These are phyloP conservation scores for Epirrhoe alternata DNA, from an alignment of 2,888 invertebrate species.

Conservation along the genomic window DNA sequence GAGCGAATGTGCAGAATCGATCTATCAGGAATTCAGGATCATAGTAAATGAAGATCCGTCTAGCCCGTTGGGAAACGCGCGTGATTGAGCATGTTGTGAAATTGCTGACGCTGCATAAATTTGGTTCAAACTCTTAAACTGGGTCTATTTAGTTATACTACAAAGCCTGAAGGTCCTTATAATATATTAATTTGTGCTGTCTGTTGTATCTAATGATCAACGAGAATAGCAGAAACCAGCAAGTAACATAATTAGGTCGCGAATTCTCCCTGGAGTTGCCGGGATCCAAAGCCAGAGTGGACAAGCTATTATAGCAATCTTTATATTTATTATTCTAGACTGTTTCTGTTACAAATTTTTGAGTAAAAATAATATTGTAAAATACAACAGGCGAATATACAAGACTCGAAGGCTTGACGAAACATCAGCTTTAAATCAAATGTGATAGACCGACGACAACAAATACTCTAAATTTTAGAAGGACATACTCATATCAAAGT, in stretches of 20 bases:
- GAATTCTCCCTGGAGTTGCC: conserved; percentile 47
- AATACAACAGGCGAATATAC: background rate
- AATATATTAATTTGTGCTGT: background rate
- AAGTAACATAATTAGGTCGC: conserved; percentile 59
- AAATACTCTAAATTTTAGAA: no score
- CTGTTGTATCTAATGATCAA: conserved; percentile 22
- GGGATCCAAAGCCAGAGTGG: conserved; percentile 22
- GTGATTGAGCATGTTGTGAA: background rate
- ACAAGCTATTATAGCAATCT: conserved; percentile 10
- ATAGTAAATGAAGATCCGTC: background rate
- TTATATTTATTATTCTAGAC: conserved; percentile 7
- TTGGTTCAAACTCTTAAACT: background rate
- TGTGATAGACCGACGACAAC: no score
- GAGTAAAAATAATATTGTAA: background rate
- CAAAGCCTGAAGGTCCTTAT: background rate
- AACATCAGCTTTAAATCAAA: no score
- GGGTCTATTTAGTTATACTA: background rate
- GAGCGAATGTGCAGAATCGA: background rate
- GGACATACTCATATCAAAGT: no score
- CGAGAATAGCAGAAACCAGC: conserved; percentile 12
- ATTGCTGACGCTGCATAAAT: background rate
- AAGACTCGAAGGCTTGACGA: no score
- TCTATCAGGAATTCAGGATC: background rate
- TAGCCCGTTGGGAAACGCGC: background rate
- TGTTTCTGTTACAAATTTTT: background rate